Evolutionary conservation across 2,797 vertebrate species (phyloP), one percentile per base, ranked within the genome.

Genomic region (Catamblyrhynchus diadema): DNA sequence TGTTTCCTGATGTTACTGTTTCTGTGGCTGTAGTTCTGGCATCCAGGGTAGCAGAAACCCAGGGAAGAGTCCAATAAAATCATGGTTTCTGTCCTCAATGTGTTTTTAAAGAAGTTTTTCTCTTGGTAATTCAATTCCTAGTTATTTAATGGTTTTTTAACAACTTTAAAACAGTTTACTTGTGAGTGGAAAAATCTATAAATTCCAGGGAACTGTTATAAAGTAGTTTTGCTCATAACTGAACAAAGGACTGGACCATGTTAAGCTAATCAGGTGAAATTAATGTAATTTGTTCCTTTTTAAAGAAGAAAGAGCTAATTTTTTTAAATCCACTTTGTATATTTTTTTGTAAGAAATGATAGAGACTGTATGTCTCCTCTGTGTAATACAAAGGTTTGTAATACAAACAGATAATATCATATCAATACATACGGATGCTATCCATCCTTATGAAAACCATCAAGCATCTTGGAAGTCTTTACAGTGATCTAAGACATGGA

Each of bases 181-280:
- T 88, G 77, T 12, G 2, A 85, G 65, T 96, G 96, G 95, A 97
- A 97, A 95, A 96, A 93, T 51, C 86, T 90, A 82, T 95, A 96
- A 96, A 95, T 97, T 95, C 81, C 86, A 95, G 39, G 45, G 70
- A 94, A 78, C 48, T 35, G 25, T 59, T 94, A 20, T 96, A 95
- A 97, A 97, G 62, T 88, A 57, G 53, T 60, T 97, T 96, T 94
- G 22, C 57, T 95, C 28, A 61, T 95, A 90, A 80, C 71, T 73
- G 65, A 96, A 93, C 35, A 95, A 94, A 96, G 53, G 62, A 17
- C 75, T 95, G 73, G 67, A 47, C 92, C 94, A 77, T 86, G 35
- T 51, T 53, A 56, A 92, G 33, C 20, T 77, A n/a, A 65, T 60
- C 65, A 94, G 60, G 86, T 85, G 69, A 95, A 96, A 94, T 64